Evolutionary conservation across 2,888 invertebrate species (phyloP), one percentile per base, ranked within the genome.

Genomic region (Eucera pruinosa): DNA sequence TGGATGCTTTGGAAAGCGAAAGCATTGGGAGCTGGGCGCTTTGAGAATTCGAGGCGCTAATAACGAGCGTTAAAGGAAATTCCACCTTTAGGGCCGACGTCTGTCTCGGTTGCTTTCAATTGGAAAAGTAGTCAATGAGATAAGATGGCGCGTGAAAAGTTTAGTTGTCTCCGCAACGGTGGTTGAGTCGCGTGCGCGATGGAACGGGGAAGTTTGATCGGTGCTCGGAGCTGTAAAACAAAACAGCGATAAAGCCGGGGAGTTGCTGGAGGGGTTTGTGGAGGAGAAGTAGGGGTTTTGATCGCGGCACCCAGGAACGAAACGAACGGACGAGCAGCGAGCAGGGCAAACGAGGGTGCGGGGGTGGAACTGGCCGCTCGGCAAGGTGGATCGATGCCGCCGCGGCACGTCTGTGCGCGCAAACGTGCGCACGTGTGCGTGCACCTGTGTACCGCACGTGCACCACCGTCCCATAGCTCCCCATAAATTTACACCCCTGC

Each of bases 341-440:
- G 64, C 68, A 66, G 74, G 78, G 80, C 58, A 64, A 69, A 80
- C 60, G 79, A 69, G 81, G 77, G 55, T 85, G 67, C 36, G 78
- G 85, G 82, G 81, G 85, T 82, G 84, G 85, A 86, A 88, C 45
- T 86, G 86, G 87, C 87, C 86, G 88, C 85, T 66, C 83, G 87
- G 86, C 84, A 86, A 87, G 85, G 86, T 87, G 88, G 90, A 90
- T 90, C 90, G 89, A 90, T 90, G 89, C 89, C 88, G 87, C 83
- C 52, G 69, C 64, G 47, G 57, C 54, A 52, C 62, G 58, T 58
- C 60, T 58, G 73, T 74, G 79, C 70, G 60, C 69, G 62, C 61
- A 33, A 67, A 78, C 72, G 60, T 68, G 78, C 70, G 57, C 61
- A 54, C 75, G 67, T 64, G 60, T 54, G 65, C 62, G 64, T 58